A percentile compares a stretch with the other conserved stretches of the same genome.
phyloP scores from a whole-genome alignment of 2,797 vertebrate species.

The Prunella strophiata region DNA sequence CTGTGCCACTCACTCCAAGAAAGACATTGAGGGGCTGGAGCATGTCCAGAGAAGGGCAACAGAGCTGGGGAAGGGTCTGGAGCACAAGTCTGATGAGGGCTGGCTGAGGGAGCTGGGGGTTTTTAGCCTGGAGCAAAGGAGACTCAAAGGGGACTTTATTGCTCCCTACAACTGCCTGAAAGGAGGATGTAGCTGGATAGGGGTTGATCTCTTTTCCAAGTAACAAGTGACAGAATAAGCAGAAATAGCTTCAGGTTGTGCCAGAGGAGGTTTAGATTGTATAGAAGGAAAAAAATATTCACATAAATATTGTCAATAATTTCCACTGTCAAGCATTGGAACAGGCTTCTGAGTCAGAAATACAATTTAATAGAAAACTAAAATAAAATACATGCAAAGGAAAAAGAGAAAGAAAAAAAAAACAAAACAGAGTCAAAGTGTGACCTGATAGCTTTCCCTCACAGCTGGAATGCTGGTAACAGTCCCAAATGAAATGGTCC shows the following conservation, averaged over 20 bases:
- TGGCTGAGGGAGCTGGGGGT: accelerated
- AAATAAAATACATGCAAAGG: too few relatives aligned
- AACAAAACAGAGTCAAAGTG: too few relatives aligned
- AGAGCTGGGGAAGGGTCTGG: background rate
- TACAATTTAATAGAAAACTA: too few relatives aligned
- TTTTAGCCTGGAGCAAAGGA: background rate
- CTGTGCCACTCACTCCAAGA: accelerated
- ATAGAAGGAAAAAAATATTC: background rate
- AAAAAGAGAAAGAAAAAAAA: too few relatives aligned
- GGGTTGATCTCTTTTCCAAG: accelerated
- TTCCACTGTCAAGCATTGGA: background rate
- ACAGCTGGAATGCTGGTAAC: too few relatives aligned
- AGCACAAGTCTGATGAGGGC: accelerated
- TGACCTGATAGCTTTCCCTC: too few relatives aligned
- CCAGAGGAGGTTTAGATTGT: background rate
- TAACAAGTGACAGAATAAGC: background rate
- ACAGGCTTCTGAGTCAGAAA: background rate
- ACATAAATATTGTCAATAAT: background rate
- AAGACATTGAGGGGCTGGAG: background rate
- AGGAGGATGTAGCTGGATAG: accelerated
- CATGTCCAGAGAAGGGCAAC: accelerated
- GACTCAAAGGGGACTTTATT: accelerated
- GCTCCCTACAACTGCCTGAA: background rate
- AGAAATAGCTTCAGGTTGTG: background rate
- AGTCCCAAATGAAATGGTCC: too few relatives aligned